Evolutionary conservation across 2,113 vertebrate genomes (phyloP).

Genomic region (Butorides virescens): DNA sequence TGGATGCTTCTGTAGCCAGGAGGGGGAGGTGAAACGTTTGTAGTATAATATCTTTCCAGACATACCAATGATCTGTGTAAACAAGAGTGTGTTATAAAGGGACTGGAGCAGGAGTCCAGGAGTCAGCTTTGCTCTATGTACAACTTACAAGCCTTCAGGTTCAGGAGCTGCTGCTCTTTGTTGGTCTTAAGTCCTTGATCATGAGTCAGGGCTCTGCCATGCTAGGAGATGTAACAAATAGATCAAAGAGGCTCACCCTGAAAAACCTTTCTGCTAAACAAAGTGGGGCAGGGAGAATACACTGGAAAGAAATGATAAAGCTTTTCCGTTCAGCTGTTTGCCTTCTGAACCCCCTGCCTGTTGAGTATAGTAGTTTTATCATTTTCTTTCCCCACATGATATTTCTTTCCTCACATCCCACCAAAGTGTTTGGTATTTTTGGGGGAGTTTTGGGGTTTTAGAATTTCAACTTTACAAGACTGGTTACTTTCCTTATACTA

Average conservation of each 20-base stretch:
- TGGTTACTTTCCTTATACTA: neutral
- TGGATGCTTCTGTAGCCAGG: neutral
- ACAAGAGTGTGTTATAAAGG: neutral
- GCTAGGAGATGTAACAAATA: neutral
- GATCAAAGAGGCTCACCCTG: neutral
- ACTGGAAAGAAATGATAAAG: neutral
- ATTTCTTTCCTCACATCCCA: neutral
- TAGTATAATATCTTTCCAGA: neutral
- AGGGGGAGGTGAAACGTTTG: neutral
- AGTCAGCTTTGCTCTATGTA: neutral
- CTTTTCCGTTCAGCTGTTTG: neutral
- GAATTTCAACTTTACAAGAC: neutral
- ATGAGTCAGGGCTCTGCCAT: neutral
- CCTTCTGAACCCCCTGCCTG: neutral
- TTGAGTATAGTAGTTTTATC: neutral
- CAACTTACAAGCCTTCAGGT: neutral
- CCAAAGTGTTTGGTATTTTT: neutral
- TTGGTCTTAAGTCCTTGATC: neutral
- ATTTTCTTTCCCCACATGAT: neutral
- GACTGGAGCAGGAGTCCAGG: neutral
- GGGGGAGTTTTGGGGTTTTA: neutral
- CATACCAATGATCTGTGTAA: slow-evolving; percentile 3
- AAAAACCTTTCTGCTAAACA: neutral
- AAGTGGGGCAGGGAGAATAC: neutral
- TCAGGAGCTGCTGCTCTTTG: neutral